These are phyloP conservation scores for Ochotona curzoniae DNA, from an alignment of 2,113 vertebrate species.

Conservation along the genomic window DNA sequence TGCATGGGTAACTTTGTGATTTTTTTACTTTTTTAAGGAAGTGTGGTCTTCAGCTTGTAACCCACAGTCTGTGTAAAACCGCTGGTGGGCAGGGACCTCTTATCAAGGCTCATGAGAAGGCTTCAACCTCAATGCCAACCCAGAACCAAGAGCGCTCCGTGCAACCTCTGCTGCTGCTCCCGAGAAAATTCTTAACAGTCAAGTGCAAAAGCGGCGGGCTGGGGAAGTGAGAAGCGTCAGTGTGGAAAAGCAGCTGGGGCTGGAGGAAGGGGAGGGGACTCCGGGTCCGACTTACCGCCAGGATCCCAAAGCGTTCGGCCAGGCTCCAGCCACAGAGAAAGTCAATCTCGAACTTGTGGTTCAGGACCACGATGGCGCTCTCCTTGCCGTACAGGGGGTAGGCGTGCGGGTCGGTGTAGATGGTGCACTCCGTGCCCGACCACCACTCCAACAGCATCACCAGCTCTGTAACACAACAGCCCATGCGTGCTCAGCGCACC, in stretches of 20 bases:
- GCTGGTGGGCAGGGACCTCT: accelerated
- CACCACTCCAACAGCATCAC: slow-evolving; percentile 97
- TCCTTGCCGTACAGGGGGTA: slow-evolving; percentile 92
- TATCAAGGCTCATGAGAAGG: background rate
- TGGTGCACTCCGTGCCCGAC: slow-evolving; percentile 94
- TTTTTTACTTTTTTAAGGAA: background rate
- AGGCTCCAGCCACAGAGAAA: slow-evolving; percentile 98
- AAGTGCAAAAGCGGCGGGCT: no score
- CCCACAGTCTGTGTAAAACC: accelerated
- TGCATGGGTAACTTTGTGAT: background rate
- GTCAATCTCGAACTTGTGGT: slow-evolving; percentile 98
- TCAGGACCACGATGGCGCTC: slow-evolving; percentile 95
- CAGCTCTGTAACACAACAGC: slow-evolving; percentile 90
- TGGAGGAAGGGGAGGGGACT: background rate
- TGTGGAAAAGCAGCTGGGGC: accelerated
- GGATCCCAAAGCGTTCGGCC: slow-evolving; percentile 95
- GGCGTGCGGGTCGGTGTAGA: slow-evolving; percentile 92
- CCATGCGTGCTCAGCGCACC: background rate
- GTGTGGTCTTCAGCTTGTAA: background rate
- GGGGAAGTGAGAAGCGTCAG: background rate
- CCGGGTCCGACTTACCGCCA: slow-evolving; percentile 91
- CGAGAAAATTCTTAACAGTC: accelerated
- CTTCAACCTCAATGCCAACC: background rate
- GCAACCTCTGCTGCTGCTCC: accelerated
- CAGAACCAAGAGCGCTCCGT: background rate